Percentiles rank a stretch among this genome's conserved stretches.
Evolutionary conservation across 2,797 vertebrate genomes (phyloP).

Genomic region (Rhynchonycteris naso): DNA sequence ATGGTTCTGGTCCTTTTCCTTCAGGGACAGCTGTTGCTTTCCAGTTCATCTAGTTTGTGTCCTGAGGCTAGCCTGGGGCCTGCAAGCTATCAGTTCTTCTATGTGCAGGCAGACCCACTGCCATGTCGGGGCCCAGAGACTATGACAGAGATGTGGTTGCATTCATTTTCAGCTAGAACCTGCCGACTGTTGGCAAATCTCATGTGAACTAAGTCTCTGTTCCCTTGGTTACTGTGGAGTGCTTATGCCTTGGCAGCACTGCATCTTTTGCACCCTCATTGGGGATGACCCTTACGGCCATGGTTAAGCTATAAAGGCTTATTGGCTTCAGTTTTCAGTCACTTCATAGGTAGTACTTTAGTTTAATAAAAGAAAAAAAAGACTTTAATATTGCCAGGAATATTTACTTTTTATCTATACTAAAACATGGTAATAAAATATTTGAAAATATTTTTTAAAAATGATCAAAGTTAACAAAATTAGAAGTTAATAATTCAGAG

Average conservation of each 20-base stretch:
- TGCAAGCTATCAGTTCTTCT: neutral
- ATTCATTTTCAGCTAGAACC: neutral
- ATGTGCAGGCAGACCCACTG: neutral
- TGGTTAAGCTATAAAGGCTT: neutral
- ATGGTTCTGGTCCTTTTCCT: neutral
- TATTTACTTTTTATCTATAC: neutral
- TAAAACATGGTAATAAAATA: neutral
- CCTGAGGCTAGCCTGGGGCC: neutral
- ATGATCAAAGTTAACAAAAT: neutral
- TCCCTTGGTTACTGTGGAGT: neutral
- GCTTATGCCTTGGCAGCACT: neutral
- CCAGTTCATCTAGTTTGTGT: neutral
- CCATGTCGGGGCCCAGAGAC: neutral
- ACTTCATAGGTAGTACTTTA: neutral
- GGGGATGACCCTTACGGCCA: neutral
- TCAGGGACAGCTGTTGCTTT: neutral
- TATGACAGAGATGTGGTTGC: neutral
- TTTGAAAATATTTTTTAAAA: neutral
- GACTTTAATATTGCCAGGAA: neutral
- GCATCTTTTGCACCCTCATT: neutral
- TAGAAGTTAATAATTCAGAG: neutral
- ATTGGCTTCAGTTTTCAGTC: neutral
- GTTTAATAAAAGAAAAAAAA: neutral
- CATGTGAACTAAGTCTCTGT: neutral
- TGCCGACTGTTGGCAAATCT: neutral